phyloP scores from a whole-genome alignment of 2,888 invertebrate genomes.

The Yponomeuta evonymella region DNA sequence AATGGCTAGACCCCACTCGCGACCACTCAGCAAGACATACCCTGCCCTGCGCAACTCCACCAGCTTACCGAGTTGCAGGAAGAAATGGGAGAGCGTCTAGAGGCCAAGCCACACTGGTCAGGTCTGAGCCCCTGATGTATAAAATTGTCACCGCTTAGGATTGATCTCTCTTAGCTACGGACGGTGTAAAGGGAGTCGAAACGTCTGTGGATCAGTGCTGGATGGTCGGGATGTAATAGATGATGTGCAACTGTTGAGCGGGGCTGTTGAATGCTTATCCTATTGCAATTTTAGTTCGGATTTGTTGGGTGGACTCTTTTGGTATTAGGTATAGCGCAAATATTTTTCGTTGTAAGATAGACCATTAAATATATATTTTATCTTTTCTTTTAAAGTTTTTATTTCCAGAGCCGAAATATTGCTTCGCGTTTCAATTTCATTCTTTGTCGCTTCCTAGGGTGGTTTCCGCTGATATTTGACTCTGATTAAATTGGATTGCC shows the following conservation, averaged over 20 bases:
- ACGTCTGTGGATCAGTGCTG: not conserved
- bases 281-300: not conserved
- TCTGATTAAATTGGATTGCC: too few species aligned
- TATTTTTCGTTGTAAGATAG: too few species aligned
- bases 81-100: not conserved
- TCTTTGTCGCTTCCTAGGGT: too few species aligned
- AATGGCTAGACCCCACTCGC: conserved; percentile 54
- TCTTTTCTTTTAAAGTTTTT: too few species aligned
- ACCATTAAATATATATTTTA: too few species aligned
- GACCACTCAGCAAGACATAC: conserved; percentile 49
- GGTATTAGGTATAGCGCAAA: too few species aligned
- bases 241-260: not conserved
- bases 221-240: not conserved
- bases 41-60: conserved; percentile 41
- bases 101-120: not conserved
- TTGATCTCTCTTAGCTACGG: not conserved
- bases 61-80: not conserved
- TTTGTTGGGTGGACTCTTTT: not conserved
- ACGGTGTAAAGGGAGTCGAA: not conserved
- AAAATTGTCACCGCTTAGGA: not conserved
- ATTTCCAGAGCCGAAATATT: too few species aligned
- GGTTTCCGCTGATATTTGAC: too few species aligned
- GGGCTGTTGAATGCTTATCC: not conserved
- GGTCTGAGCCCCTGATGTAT: not conserved
- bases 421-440: too few species aligned